phyloP scores from a whole-genome alignment of 2,113 vertebrate genomes.

The Sebastes schlegelii region DNA sequence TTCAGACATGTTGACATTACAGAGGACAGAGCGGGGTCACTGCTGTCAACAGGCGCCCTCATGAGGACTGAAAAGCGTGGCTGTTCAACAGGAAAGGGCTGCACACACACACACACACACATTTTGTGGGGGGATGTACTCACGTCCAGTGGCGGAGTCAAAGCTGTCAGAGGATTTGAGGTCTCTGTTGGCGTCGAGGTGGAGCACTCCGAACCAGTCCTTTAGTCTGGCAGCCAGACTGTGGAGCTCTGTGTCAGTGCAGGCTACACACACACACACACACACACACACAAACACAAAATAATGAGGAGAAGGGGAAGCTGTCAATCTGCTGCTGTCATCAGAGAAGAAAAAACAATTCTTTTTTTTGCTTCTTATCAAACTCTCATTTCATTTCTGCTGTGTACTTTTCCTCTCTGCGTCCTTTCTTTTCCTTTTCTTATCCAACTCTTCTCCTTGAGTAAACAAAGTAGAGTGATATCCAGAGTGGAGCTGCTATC shows the following conservation, averaged over 20 bases:
- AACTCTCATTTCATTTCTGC: constrained; percentile 49
- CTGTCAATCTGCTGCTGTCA: constrained; percentile 47
- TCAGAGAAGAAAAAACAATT: constrained; percentile 18
- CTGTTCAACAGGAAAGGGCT: constrained; percentile 34
- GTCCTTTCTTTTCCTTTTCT: constrained; percentile 18
- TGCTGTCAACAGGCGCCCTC: constrained; percentile 61
- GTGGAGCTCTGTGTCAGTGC: constrained; percentile 91
- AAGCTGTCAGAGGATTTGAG: constrained; percentile 89
- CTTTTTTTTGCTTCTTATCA: constrained; percentile 39
- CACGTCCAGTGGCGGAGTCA: constrained; percentile 89
- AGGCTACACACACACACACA: constrained; percentile 84
- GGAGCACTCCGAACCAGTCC: constrained; percentile 95
- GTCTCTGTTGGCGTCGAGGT: constrained; percentile 93
- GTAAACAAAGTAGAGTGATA: constrained; percentile 48
- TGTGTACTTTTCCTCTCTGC: constrained; percentile 31
- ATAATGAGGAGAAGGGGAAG: constrained; percentile 40
- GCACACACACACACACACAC: not conserved
- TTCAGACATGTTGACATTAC: constrained; percentile 61
- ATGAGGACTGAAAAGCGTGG: constrained; percentile 35
- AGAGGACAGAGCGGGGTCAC: constrained; percentile 54
- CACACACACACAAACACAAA: constrained; percentile 39
- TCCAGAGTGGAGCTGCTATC: constrained; percentile 33
- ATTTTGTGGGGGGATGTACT: constrained; percentile 68
- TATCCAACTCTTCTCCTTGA: constrained; percentile 22
- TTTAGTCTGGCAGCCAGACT: constrained; percentile 93